Evolutionary conservation across 2,888 invertebrate genomes (phyloP), one percentile per base, ranked within the genome.

Genomic region (Pristionchus fissidentatus): DNA sequence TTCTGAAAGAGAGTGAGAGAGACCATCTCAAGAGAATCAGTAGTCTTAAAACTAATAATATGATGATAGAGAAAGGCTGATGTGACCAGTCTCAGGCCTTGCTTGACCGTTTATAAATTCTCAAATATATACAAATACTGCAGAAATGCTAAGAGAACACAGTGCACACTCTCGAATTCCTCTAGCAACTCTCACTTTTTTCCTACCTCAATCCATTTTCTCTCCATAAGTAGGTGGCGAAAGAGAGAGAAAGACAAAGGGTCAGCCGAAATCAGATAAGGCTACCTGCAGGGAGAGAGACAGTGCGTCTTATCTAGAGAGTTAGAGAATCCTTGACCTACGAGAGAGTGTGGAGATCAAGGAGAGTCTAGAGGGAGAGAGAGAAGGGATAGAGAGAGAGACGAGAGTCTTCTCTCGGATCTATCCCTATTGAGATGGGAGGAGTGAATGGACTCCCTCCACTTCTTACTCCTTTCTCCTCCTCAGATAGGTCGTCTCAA

Each of bases 191-290:
- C 62, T 35, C 66, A 66, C 41, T 66, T 38, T n/a, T n/a, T 66
- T 38, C 66, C 66, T 66, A n/a, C 62, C 26, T 29, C 73, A 4
- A 8, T 73, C 38, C 66, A 22, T 32, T n/a, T 70, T 73, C 70
- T 22, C 41, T 73, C 26, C 49, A 46, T 49, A 35, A 49, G 49
- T 49, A 77, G 35, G 46, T 77, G 35, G 75, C 10, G 19, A 43
- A 29, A 79, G 19, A 60, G 79, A 19, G 19, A 43, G 43, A 79
- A 29, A 60, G 79, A 79, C 57, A 79, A 79, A 79, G 60, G 41
- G 79, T 43, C 41, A 57, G 55, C 57, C 26, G 79, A 79, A 57
- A 79, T 79, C 32, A 79, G 60, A 55, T 79, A 79, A 46, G 78
- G 26, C 41, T 46, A 78, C 35, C 32, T 78, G 22, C 35, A 29